Conservation (phyloP, 2,797 vertebrate genomes). For the Tadarida brasiliensis region DNA sequence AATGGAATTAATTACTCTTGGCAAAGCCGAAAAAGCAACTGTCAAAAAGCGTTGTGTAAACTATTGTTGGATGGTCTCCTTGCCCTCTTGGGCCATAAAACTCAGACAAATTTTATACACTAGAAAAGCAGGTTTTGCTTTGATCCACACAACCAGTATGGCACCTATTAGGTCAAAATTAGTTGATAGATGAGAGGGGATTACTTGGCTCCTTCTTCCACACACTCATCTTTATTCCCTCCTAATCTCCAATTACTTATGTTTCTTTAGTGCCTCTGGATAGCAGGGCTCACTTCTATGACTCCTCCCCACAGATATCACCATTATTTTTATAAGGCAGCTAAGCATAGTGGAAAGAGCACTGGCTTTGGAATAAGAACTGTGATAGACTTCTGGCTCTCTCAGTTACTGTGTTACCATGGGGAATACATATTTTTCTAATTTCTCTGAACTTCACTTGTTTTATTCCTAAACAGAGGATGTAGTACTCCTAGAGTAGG, state of each 20-base stretch:
- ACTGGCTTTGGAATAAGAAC: not conserved
- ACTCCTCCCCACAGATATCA: not conserved
- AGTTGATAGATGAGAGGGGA: not conserved
- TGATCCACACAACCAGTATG: not conserved
- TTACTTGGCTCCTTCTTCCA: not conserved
- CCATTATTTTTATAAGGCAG: not conserved
- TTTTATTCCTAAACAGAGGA: not conserved
- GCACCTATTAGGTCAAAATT: not conserved
- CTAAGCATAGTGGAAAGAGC: not conserved
- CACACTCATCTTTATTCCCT: not conserved
- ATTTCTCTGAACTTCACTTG: not conserved
- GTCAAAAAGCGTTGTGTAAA: not conserved
- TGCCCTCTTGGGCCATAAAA: not conserved
- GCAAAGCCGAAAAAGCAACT: not conserved
- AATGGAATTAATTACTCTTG: not conserved
- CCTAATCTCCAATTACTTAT: not conserved
- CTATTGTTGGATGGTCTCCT: not conserved
- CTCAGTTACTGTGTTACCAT: not conserved
- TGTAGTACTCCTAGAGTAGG: not conserved
- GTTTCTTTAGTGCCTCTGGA: not conserved
- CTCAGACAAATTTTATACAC: not conserved
- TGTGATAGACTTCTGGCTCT: not conserved
- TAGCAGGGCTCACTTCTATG: not conserved
- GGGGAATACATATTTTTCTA: not conserved
- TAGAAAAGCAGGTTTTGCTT: not conserved